phyloP scores from a whole-genome alignment of 2,888 invertebrate species.

The Octodonta nipae region DNA sequence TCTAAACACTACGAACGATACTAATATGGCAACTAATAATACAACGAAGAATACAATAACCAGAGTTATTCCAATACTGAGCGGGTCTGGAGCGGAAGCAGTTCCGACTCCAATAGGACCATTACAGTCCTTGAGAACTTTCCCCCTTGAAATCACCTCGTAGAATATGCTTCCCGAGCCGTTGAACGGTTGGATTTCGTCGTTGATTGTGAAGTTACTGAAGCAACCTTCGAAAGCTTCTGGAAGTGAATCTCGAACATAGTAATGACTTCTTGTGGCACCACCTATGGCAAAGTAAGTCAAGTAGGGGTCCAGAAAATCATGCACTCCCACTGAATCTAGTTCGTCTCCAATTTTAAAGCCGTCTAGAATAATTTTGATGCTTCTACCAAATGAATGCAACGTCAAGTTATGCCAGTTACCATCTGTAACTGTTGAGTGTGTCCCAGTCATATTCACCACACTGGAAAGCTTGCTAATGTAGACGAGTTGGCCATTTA shows the following conservation, averaged over 20 bases:
- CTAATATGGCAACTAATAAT: slow-evolving; percentile 73
- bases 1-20: slow-evolving; percentile 85
- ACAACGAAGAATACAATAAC: slow-evolving; percentile 90
- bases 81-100: slow-evolving; percentile 67
- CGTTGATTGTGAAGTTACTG: slow-evolving; percentile 77
- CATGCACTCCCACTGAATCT: slow-evolving; percentile 75
- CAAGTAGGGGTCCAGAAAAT: slow-evolving; percentile 82
- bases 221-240: slow-evolving; percentile 78
- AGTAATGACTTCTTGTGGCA: slow-evolving; percentile 48
- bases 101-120: slow-evolving; percentile 63
- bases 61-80: slow-evolving; percentile 83
- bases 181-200: slow-evolving; percentile 78
- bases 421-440: slow-evolving; percentile 60
- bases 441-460: slow-evolving; percentile 68
- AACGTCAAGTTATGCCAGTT: slow-evolving; percentile 81
- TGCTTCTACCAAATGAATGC: slow-evolving; percentile 52
- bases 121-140: slow-evolving; percentile 60
- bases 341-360: slow-evolving; percentile 66
- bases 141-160: slow-evolving; percentile 56
- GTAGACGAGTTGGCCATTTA: slow-evolving; percentile 64
- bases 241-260: slow-evolving; percentile 39
- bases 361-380: slow-evolving; percentile 60
- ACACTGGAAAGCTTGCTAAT: slow-evolving; percentile 63
- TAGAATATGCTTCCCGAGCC: slow-evolving; percentile 73
- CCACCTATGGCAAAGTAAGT: slow-evolving; percentile 72